Evolutionary conservation across 2,888 invertebrate species (phyloP).

Genomic region (Rhogogaster chlorosoma): DNA sequence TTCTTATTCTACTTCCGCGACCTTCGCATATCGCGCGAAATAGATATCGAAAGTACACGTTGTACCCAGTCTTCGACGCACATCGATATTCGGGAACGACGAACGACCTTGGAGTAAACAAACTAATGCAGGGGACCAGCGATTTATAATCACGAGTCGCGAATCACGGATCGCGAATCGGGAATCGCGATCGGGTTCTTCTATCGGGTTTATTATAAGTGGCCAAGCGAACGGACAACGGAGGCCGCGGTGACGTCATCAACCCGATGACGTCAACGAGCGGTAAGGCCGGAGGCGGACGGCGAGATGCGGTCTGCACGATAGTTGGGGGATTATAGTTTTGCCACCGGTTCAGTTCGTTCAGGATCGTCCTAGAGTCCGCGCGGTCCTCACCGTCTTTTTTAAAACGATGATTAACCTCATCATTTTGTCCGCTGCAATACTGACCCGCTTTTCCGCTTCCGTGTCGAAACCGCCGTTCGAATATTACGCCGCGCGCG

Average conservation of each 20-base stretch:
- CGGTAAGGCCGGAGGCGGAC: conserved; percentile 50
- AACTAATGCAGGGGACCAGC: not conserved
- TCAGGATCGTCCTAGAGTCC: conserved; percentile 60
- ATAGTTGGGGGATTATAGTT: conserved; percentile 54
- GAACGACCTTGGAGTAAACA: conserved; percentile 8
- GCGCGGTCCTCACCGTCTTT: not conserved
- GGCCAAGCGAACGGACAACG: conserved; percentile 45
- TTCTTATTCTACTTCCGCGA: not conserved
- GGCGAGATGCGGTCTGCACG: conserved; percentile 57
- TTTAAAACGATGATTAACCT: not conserved
- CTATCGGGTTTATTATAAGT: conserved; percentile 10
- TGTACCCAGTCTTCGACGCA: not conserved
- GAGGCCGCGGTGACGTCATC: conserved; percentile 48
- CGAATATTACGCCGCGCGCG: not conserved
- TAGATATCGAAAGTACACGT: not conserved
- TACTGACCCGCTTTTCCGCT: conserved; percentile 72
- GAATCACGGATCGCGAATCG: not conserved
- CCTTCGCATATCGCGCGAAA: not conserved
- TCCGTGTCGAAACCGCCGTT: conserved; percentile 53
- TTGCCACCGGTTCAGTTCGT: conserved; percentile 61
- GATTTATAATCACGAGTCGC: not conserved
- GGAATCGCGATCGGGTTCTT: not conserved
- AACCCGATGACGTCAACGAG: conserved; percentile 47
- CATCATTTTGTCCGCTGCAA: conserved; percentile 54
- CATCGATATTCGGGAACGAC: not conserved